A percentile compares a stretch with the other conserved stretches of the same genome.
Evolutionary conservation across 2,888 invertebrate genomes (phyloP).

Genomic region (Gastrophysa polygoni): DNA sequence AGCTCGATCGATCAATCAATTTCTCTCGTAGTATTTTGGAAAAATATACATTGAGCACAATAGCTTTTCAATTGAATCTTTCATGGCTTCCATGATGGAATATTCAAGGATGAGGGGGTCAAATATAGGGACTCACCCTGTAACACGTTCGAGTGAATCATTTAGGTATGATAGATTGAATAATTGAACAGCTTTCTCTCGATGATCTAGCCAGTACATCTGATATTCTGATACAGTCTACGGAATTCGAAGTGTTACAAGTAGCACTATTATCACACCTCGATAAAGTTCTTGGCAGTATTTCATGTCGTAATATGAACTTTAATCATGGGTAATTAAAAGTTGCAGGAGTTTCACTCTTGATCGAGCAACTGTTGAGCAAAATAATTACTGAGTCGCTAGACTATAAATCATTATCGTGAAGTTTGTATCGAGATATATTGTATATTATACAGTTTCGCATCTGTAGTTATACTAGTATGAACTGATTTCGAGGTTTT

Average conservation of each 20-base stretch:
- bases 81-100: no score
- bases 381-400: conserved; percentile 12
- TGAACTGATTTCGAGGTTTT: no score
- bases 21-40: no score
- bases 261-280: conserved; percentile 7
- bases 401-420: neutral
- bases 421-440: neutral
- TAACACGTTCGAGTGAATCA: no score
- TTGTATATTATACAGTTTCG: neutral
- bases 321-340: conserved; percentile 17
- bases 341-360: conserved; percentile 11
- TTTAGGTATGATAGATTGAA: no score
- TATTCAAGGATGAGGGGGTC: no score
- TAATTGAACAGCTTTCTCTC: no score
- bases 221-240: neutral
- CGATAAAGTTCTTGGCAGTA: conserved; percentile 6
- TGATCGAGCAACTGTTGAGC: neutral
- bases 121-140: no score
- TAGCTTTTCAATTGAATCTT: no score
- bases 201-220: neutral
- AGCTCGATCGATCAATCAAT: no score
- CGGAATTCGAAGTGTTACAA: neutral
- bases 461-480: no score
- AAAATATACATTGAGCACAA: no score
- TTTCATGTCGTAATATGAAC: conserved; percentile 9